Conservation (phyloP, 2,797 vertebrate genomes). For the Enteromius paludinosus region DNA sequence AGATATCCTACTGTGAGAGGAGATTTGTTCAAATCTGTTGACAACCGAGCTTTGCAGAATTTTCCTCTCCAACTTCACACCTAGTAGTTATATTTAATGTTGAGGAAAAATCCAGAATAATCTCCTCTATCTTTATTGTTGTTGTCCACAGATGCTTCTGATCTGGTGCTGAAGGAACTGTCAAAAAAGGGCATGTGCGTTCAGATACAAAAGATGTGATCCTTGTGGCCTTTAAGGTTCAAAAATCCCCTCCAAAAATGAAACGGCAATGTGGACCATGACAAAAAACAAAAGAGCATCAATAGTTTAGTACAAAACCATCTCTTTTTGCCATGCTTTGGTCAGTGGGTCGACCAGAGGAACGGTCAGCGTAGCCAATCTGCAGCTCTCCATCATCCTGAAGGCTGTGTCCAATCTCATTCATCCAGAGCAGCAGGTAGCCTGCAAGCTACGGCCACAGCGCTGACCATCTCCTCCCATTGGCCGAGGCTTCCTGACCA, state of each 20-base stretch:
- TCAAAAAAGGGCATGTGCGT: slow-evolving; percentile 45
- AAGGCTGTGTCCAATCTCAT: slow-evolving; percentile 92
- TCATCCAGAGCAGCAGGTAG: slow-evolving; percentile 96
- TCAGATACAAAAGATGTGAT: slow-evolving; percentile 39
- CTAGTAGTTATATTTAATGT: background rate
- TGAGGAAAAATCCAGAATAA: background rate
- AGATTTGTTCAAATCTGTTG: slow-evolving; percentile 13
- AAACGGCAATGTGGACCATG: slow-evolving; percentile 45
- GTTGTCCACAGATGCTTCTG: background rate
- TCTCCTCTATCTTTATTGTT: background rate
- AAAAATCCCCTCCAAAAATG: slow-evolving; percentile 33
- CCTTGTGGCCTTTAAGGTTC: slow-evolving; percentile 36
- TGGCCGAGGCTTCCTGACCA: slow-evolving; percentile 77
- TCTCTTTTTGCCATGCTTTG: slow-evolving; percentile 67
- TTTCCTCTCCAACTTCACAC: background rate
- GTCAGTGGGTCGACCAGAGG: slow-evolving; percentile 64
- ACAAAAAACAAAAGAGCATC: slow-evolving; percentile 58
- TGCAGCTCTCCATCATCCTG: slow-evolving; percentile 86
- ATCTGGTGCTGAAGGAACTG: background rate
- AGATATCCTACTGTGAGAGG: slow-evolving; percentile 10
- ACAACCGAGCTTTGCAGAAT: background rate
- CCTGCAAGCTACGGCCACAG: slow-evolving; percentile 80
- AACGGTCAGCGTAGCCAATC: slow-evolving; percentile 84
- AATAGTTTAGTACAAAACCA: slow-evolving; percentile 55
- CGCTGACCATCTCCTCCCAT: slow-evolving; percentile 76